Conservation (phyloP, 2,888 invertebrate species). For the Mythimna ferrago region DNA sequence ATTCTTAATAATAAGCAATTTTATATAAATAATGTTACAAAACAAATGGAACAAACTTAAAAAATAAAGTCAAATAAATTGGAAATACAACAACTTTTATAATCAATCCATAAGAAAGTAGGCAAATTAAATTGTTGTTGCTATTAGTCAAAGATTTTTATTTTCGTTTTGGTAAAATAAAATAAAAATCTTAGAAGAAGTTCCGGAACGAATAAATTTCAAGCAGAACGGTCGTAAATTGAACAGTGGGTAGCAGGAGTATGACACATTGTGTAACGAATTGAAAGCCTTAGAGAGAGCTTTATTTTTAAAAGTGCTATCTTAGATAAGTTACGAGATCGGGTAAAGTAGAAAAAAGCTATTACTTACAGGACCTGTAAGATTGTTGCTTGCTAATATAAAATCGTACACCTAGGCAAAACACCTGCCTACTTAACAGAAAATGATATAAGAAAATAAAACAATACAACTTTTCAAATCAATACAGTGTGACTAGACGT, state of each 20-base stretch:
- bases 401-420: background rate
- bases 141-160: too few relatives aligned
- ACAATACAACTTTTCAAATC: constrained; percentile 53
- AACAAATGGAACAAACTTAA: too few relatives aligned
- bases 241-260: background rate
- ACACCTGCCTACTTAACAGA: constrained; percentile 1
- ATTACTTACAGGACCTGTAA: background rate
- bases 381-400: background rate
- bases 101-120: background rate
- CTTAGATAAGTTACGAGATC: background rate
- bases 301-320: constrained; percentile 7
- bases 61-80: too few relatives aligned
- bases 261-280: constrained; percentile 2
- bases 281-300: constrained; percentile 1
- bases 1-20: too few relatives aligned
- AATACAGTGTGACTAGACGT: constrained; percentile 67
- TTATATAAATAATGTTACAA: too few relatives aligned
- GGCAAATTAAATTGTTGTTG: background rate
- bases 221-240: constrained; percentile 8
- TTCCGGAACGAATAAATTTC: background rate
- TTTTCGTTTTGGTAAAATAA: too few relatives aligned
- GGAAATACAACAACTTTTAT: too few relatives aligned
- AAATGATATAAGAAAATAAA: constrained; percentile 13
- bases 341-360: background rate
- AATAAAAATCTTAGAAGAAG: background rate